Evolutionary conservation across 2,113 vertebrate species (phyloP), one percentile per base, ranked within the genome.

Genomic region (Cygnus buccinator): DNA sequence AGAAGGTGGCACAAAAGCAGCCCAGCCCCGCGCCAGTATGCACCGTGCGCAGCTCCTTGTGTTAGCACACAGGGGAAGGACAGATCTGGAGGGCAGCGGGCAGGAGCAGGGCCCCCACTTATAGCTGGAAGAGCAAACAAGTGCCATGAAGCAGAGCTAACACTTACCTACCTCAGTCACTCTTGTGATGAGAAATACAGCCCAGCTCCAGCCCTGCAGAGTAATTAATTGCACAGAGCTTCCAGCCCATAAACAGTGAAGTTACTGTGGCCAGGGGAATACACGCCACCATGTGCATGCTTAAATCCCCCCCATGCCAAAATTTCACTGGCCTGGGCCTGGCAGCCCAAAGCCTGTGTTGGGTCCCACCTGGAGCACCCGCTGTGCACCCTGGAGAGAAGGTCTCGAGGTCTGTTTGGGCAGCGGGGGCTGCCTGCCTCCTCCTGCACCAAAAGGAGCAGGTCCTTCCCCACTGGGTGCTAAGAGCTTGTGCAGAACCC

Each of bases 1-100:
- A 91, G 84, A 81, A 87, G 28, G 57, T 46, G 31, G 39, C 52
- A 41, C 58, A n/a, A 91, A 92, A 77, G 16, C 44, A 88, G 50
- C 43, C 46, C 50, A 57, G 57, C 50, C 57, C 41, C 78, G 28
- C 46, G 67, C 17, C 8, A 26, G 55, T 35, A n/a, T 55, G 55
- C 31, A 14, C 52, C 46, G 23, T 21, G 37, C 80, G 63, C 37
- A 75, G 48, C 48, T 78, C 26, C 61, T 84, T 59, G 14, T 23
- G 57, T 63, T 77, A 23, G 37, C 39, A 3, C 54, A 25, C 2
- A 9, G 59, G 59, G n/a, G 54, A 79, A 73, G 20, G 52, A 66
- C 31, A 57, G 59, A 29, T 80, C 71, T 74, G 2, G 2, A 31
- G 31, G 26, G n/a, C 29, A 87, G 6, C 16, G 29, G 23, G 26